Base-by-base conservation (phyloP, 2,797 vertebrate genomes). In the Macroramphosus scolopax region DNA sequence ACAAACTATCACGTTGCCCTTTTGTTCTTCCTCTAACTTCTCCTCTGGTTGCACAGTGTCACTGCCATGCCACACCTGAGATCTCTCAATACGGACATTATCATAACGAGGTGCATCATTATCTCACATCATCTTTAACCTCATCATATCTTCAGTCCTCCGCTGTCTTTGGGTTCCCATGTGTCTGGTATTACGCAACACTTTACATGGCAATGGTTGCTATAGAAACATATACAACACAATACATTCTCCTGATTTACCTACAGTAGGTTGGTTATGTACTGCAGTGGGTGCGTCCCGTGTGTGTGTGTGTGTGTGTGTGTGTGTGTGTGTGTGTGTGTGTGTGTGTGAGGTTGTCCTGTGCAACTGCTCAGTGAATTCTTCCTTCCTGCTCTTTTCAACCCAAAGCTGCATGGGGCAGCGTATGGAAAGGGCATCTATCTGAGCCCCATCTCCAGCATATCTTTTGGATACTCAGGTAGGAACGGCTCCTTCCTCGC, bases 391-490 rank as follows among this genome's bases (percentile, higher is more conserved):
- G 75, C 84, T 88, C 95, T 80, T 95, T 92, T 94, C 84, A 87
- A 81, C 92, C 62, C 78, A 89, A 93, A 99, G 97, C 94, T 99
- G 93, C 97, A 99, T 83, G 97, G 96, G 90, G 97, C 97, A 94
- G 97, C 97, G 51, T 99, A 98, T 84, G 97, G 96, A 81, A 99
- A 99, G 93, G 97, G 97, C 88, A 99, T 99, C 93, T 99, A 99
- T 95, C 91, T 99, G 82, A 99, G 97, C 92, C 97, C 97, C 92
- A 99, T 99, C 93, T 98, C 97, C 93, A 99, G 97, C 92, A 99
- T 98, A 92, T 98, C 96, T 89, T 99, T 99, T 89, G 97, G 97
- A 94, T 99, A 99, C 85, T 99, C 97, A 96, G 97, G 95, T 99
- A 95, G 90, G 94, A 80, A 61, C 29, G 13, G 17, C 43, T 70